phyloP scores from a whole-genome alignment of 1,140 invertebrate species.

The Nebria ingens region DNA sequence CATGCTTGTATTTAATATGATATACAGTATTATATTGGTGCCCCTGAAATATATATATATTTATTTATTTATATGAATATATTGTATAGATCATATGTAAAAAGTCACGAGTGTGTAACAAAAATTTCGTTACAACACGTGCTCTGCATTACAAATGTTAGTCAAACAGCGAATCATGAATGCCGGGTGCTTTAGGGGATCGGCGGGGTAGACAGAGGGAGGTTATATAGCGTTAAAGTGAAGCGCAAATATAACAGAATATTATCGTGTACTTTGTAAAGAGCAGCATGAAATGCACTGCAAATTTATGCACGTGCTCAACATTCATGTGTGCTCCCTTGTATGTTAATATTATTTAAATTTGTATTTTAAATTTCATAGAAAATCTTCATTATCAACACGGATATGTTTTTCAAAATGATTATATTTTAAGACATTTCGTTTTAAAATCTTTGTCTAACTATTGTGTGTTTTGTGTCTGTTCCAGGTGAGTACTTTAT shows the following conservation, averaged over 20 bases:
- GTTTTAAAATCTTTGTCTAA: too few relatives aligned
- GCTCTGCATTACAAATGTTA: background rate
- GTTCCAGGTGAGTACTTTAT: conserved; percentile 3
- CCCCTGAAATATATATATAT: too few relatives aligned
- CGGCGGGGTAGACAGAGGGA: too few relatives aligned
- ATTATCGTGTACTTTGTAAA: background rate
- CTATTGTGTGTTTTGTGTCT: background rate
- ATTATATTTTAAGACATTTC: too few relatives aligned
- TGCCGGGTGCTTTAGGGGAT: too few relatives aligned
- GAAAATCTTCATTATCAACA: background rate
- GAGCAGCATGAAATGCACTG: background rate
- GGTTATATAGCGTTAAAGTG: background rate
- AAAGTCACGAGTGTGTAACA: background rate
- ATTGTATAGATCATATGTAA: too few relatives aligned
- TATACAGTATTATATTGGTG: too few relatives aligned
- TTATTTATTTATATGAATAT: too few relatives aligned
- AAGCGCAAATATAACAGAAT: background rate
- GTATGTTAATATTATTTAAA: background rate
- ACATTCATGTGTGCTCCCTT: background rate
- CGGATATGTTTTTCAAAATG: too few relatives aligned
- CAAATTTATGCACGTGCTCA: background rate
- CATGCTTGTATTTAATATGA: too few relatives aligned
- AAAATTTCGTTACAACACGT: background rate
- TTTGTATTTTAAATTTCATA: background rate
- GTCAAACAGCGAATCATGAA: too few relatives aligned